Conservation (phyloP, 2,888 invertebrate species). For the Dorcus parallelipipedus region DNA sequence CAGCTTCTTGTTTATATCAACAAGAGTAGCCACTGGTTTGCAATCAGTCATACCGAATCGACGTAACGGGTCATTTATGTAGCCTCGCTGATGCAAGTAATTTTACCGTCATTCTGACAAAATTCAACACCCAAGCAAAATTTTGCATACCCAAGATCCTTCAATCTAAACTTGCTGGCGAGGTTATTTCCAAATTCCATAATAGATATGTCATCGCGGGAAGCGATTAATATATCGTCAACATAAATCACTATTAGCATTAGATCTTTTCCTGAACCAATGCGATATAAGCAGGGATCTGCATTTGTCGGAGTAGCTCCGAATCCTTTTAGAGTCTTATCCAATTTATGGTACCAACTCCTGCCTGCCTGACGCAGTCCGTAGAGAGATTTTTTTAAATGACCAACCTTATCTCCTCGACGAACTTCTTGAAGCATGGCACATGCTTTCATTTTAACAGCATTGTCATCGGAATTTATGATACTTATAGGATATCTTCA, state of each 20-base stretch:
- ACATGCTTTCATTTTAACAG: too few relatives aligned
- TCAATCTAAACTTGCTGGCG: slow-evolving; percentile 10
- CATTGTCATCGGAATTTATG: too few relatives aligned
- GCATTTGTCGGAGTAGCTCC: too few relatives aligned
- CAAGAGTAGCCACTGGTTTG: slow-evolving; percentile 28
- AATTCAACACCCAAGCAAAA: slow-evolving; percentile 31
- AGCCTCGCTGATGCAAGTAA: slow-evolving; percentile 23
- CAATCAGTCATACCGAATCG: slow-evolving; percentile 30
- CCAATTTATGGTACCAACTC: too few relatives aligned
- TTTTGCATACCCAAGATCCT: slow-evolving; percentile 24
- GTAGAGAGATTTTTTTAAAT: too few relatives aligned
- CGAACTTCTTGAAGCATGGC: too few relatives aligned
- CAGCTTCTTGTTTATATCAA: slow-evolving; percentile 16
- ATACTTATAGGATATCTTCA: too few relatives aligned
- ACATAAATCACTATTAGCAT: slow-evolving; percentile 19
- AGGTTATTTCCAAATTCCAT: slow-evolving; percentile 10
- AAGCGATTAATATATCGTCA: slow-evolving; percentile 28
- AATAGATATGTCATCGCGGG: slow-evolving; percentile 13
- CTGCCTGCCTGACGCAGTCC: too few relatives aligned
- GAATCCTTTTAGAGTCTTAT: too few relatives aligned
- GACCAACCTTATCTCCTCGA: too few relatives aligned
- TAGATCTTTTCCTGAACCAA: too few relatives aligned
- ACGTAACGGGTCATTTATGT: slow-evolving; percentile 27
- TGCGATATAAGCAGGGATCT: too few relatives aligned
- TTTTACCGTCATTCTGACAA: slow-evolving; percentile 10